Evolutionary conservation across 1,140 invertebrate species (phyloP), one percentile per base, ranked within the genome.

Genomic region (Drosophila neocordata): DNA sequence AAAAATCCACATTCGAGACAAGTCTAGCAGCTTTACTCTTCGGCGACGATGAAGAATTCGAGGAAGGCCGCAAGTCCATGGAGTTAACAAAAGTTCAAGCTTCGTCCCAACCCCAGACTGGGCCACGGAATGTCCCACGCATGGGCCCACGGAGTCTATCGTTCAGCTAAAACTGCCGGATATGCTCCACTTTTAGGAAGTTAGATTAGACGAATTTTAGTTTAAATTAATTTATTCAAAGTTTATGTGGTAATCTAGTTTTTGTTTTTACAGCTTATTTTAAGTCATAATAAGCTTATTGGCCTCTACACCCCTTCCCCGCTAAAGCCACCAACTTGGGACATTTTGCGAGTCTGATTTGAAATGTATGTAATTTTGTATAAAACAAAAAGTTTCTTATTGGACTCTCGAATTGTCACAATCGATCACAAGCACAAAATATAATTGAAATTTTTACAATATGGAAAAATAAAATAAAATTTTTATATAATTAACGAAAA

Each of bases 321-420:
- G 62, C 56, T 60, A 55, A 35, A 27, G 11, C 62, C 61, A 52
- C 44, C 59, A 67, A 55, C 41, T 52, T 44, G 67, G 37, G 77
- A 77, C 81, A 31, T 91, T 90, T 91, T 91, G 90, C 72, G 88
- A 91, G 88, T 91, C 90, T 91, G 76, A 91, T 91, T 79, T 73
- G 90, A 91, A 91, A 71, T 51, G 22, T 9, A 48, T 0, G n/a
- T 12, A 9, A 35, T 48, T 48, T 11, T 48, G 5, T 31, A 31
- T 31, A 6, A 31, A 31, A 20, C 41, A 3, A 38, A 34, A 35
- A 65, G 38, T 89, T 91, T 91, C 90, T 73, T 77, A 91, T 91
- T 91, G 76, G 90, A 91, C 90, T 91, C 82, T 77, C 90, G 90
- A 91, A 89, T 91, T 85, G 90, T 89, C 76, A 73, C 18, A 64